Evolutionary conservation across 2,888 invertebrate genomes (phyloP).

Genomic region (Pollenia amentaria): DNA sequence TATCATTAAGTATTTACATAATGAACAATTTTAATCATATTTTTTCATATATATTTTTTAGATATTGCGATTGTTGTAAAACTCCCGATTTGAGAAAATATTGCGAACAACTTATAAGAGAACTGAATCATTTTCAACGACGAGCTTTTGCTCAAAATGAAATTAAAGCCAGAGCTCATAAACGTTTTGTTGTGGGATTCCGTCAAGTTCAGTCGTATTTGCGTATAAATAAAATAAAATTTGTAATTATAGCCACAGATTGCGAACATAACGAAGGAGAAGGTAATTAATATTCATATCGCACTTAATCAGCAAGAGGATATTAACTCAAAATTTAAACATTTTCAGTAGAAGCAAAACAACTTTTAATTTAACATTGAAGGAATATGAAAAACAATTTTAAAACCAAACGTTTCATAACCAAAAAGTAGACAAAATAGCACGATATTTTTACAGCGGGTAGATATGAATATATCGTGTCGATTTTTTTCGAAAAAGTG

Average conservation of each 20-base stretch:
- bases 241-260: conserved; percentile 88
- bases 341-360: too few species aligned
- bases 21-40: not conserved
- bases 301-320: too few species aligned
- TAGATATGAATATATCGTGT: too few species aligned
- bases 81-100: conserved; percentile 86
- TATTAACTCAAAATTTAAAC: too few species aligned
- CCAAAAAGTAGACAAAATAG: too few species aligned
- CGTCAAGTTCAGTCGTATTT: conserved; percentile 87
- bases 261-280: conserved; percentile 85
- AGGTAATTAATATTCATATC: too few species aligned
- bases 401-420: too few species aligned
- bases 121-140: conserved; percentile 87
- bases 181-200: conserved; percentile 87
- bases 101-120: conserved; percentile 85
- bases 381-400: too few species aligned
- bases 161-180: conserved; percentile 86
- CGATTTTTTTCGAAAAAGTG: too few species aligned
- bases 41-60: conserved; percentile 67
- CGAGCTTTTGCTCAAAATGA: conserved; percentile 87
- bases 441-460: too few species aligned
- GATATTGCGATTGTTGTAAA: conserved; percentile 87
- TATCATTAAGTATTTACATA: too few species aligned
- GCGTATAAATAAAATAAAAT: conserved; percentile 86
- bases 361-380: too few species aligned